phyloP scores from a whole-genome alignment of 2,888 invertebrate species.

The Stratiomys singularior region DNA sequence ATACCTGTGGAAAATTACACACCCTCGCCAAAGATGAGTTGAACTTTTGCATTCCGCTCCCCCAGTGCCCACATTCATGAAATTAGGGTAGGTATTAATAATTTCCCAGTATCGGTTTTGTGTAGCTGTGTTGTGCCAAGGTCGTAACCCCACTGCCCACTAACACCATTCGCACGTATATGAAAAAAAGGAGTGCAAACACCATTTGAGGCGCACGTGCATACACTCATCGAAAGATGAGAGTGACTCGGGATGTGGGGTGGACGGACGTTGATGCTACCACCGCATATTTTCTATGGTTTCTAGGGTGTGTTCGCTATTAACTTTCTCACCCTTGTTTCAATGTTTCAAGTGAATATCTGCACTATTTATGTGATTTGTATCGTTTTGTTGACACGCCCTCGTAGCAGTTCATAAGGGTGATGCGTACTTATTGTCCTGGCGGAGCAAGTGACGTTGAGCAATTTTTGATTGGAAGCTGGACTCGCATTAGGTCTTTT shows the following conservation, averaged over 20 bases:
- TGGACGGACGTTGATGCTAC: not conserved
- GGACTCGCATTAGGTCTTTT: not conserved
- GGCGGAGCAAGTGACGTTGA: conserved; percentile 17
- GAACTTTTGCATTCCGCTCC: not conserved
- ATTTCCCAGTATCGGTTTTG: conserved; percentile 36
- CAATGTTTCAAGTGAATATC: conserved; percentile 44
- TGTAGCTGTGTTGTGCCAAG: conserved; percentile 32
- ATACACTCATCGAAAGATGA: conserved; percentile 5
- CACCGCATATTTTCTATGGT: conserved; percentile 22
- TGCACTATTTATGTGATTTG: conserved; percentile 46
- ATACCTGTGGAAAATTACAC: not conserved
- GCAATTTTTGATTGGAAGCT: conserved; percentile 47
- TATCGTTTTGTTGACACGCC: conserved; percentile 52
- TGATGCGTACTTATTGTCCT: conserved; percentile 47
- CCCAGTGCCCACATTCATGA: not conserved
- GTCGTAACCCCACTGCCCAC: conserved; percentile 41
- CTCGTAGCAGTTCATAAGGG: conserved; percentile 48
- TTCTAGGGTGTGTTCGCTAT: conserved; percentile 43
- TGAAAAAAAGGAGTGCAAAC: conserved; percentile 19
- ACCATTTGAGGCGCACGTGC: conserved; percentile 41
- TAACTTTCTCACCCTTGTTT: conserved; percentile 44
- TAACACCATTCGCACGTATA: conserved; percentile 20
- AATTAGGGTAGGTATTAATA: conserved; percentile 44
- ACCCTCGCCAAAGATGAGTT: not conserved
- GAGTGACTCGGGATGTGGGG: not conserved